Base-by-base conservation (phyloP, 2,797 vertebrate genomes). In the Takifugu rubripes region DNA sequence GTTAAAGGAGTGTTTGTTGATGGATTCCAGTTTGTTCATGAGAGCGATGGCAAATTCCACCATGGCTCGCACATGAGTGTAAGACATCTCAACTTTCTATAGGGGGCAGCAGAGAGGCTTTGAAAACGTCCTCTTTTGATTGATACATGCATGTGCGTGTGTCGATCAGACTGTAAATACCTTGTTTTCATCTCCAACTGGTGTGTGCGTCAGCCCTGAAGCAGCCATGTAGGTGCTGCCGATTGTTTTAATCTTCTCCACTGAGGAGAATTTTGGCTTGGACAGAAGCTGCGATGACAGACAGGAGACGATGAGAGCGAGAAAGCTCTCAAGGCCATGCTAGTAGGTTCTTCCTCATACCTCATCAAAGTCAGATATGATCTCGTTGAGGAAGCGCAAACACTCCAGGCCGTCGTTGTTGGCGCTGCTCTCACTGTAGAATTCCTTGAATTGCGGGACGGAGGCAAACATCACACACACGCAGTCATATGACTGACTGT, bases 221-320 rank as follows among this genome's bases (percentile, higher is more conserved):
- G 92, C 94, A 0, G 94, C 94, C 94, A 96, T 96, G 87, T 96
- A 96, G 0, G 94, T 95, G 61, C 94, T 96, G 64, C 94, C 91
- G 0, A 96, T 94, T 11, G 94, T 96, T 86, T 96, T 96, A 16
- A 96, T 96, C 82, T 96, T 96, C 78, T 94, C 94, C 42, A 96
- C 93, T 0, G 90, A 90, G 1, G 88, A 91, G 80, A 96, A 96
- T 64, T 96, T 95, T 24, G 93, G 94, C 59, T 95, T 95, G 5
- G 79, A 87, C 6, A 93, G 83, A 25, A 96, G 87, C 94, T 96
- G 84, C 45, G 25, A 1, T 7, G 24, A 21, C 26, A 50, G 26
- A n/a, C 17, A 65, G 1, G 52, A 49, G 0, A 9, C 36, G 14
- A 17, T 44, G 43, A 6, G 49, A 6, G 3, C 36, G 5, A 14